Conservation (phyloP, 2,113 vertebrate genomes). For the Maccullochella peelii region DNA sequence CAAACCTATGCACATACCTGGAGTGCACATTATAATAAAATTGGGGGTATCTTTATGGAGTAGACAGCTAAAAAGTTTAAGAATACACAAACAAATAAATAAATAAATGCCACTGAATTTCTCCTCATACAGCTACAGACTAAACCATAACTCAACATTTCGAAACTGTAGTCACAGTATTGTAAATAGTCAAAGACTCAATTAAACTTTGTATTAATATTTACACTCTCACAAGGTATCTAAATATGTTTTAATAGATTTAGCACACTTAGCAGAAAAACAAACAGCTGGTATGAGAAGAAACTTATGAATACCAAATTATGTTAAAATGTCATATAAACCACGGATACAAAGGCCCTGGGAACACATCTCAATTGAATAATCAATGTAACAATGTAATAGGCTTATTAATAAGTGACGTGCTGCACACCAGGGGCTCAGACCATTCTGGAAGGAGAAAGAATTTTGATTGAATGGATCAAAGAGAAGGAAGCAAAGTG, state of each 20-base stretch:
- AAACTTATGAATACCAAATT: slow-evolving; percentile 31
- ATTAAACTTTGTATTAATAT: slow-evolving; percentile 30
- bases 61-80: not conserved
- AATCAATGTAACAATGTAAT: slow-evolving; percentile 30
- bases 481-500: not conserved
- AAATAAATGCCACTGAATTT: not conserved
- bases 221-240: not conserved
- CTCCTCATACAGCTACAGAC: not conserved
- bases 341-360: slow-evolving; percentile 13
- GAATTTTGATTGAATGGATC: not conserved
- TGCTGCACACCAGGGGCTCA: slow-evolving; percentile 9
- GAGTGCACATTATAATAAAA: not conserved
- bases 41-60: not conserved
- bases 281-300: slow-evolving; percentile 30
- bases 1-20: not conserved
- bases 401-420: slow-evolving; percentile 19
- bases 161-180: not conserved
- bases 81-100: no score
- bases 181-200: not conserved
- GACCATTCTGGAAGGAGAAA: not conserved
- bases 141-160: not conserved
- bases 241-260: slow-evolving; percentile 13
- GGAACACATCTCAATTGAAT: slow-evolving; percentile 21
- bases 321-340: slow-evolving; percentile 44
- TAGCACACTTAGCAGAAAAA: not conserved